Percentiles rank a stretch among this genome's conserved stretches.
Evolutionary conservation across 2,888 invertebrate genomes (phyloP).

Genomic region (Lochmaea capreae): DNA sequence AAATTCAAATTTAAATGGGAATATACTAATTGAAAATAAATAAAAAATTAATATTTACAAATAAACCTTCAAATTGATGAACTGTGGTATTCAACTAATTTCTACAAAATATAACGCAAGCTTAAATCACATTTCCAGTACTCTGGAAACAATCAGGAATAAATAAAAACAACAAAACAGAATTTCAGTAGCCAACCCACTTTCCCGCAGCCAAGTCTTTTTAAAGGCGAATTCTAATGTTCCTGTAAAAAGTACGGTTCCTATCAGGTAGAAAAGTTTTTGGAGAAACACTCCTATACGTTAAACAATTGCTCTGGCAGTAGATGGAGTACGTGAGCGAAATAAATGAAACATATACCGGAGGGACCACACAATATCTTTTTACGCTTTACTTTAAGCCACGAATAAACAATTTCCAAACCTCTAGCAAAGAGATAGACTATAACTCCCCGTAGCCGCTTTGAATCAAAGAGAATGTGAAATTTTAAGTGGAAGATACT

Average conservation of each 20-base stretch:
- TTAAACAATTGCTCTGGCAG: constrained; percentile 23
- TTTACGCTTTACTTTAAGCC: no score
- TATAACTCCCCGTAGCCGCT: no score
- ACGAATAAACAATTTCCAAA: no score
- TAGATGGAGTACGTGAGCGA: constrained; percentile 19
- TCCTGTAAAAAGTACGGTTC: constrained; percentile 19
- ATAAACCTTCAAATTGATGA: no score
- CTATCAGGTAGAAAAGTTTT: constrained; percentile 25
- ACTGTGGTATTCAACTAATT: background rate
- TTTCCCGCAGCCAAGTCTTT: constrained; percentile 22
- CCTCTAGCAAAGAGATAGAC: no score
- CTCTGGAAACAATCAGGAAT: background rate
- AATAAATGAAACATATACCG: constrained; percentile 19
- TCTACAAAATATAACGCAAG: background rate
- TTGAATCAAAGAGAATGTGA: no score
- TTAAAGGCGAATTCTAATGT: constrained; percentile 25
- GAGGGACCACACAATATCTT: background rate
- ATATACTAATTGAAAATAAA: no score
- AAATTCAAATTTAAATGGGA: no score
- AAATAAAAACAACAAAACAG: background rate
- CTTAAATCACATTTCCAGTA: background rate
- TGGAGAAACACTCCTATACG: constrained; percentile 15
- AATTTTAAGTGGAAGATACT: no score
- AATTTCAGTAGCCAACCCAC: constrained; percentile 10
- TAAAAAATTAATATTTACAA: no score